Base-by-base conservation (phyloP, 2,888 invertebrate species). In the Phyllotreta striolata region DNA sequence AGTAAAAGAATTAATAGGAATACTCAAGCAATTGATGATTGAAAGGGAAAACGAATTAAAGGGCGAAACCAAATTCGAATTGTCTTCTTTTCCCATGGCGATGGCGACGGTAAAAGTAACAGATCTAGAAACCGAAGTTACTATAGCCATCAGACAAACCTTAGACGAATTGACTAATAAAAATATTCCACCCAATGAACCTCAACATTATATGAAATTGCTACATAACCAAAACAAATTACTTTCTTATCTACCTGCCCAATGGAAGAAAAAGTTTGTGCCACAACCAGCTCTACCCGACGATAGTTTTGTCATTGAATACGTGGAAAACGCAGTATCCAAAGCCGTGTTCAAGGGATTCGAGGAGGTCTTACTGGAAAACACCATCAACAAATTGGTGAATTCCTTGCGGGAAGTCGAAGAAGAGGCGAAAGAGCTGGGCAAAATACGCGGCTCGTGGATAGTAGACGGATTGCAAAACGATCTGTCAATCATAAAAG, bases 381-480 rank as follows among this genome's bases (percentile, higher is more conserved):
- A 86, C 71, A 62, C 84, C 58, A 78, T 83, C 66, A 78, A 79
- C 63, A 80, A 83, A 75, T 74, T 87, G 13, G 71, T 64, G 6
- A 79, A 74, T 40, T 71, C 77, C 6, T 78, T 87, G 55, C 75
- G 73, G 68, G 69, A 71, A 44, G 76, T 83, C 43, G 85, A 86
- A 70, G 72, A 74, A 34, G 70, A 79, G 65, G 73, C 76, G 63
- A 67, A 76, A 69, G 68, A 77, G 71, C 59, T 74, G 59, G 76
- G 80, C 56, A 73, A 77, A 62, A 83, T 65, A 34, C 65, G 62
- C 74, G 84, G 85, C 13, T 86, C 86, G 70, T 89, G 85, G 83
- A 84, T 89, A 66, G 79, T 89, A 57, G 88, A 89, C 73, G 87
- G 84, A 0, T 84, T 88, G 77, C 83, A 85, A 24, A 75, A 83